These are phyloP conservation scores for Cardinalis cardinalis DNA, from an alignment of 2,113 vertebrate species.

Conservation along the genomic window DNA sequence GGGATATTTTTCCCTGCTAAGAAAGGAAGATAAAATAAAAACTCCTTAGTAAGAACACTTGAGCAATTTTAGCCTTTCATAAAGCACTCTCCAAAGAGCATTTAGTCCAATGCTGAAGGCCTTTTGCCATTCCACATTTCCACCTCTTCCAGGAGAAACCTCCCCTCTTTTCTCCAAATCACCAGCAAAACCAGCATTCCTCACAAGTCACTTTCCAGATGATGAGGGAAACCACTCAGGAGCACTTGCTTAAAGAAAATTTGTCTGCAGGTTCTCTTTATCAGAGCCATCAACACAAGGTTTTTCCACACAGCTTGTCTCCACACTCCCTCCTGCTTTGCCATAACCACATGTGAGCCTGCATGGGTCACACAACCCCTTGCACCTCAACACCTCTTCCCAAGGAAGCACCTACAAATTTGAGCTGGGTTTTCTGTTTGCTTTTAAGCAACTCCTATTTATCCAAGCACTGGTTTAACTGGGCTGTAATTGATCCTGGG, in stretches of 20 bases:
- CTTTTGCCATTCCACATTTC: fast-evolving
- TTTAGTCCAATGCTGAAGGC: neutral
- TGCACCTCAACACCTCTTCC: neutral
- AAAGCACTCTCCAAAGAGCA: neutral
- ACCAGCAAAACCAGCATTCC: neutral
- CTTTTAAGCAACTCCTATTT: neutral
- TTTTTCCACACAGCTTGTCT: neutral
- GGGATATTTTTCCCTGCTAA: neutral
- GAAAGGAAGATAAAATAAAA: neutral
- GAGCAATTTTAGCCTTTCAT: neutral
- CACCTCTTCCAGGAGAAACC: neutral
- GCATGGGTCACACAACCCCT: neutral
- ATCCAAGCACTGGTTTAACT: neutral
- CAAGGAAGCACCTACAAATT: neutral
- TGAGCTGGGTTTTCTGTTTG: neutral
- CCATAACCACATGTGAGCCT: fast-evolving
- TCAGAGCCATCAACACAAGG: neutral
- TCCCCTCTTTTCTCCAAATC: neutral
- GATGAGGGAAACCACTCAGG: neutral
- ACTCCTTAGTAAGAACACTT: neutral
- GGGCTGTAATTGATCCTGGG: neutral
- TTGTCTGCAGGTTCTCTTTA: neutral
- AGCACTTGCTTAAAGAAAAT: neutral
- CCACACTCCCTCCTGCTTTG: neutral
- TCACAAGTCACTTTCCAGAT: neutral